Percentiles rank a stretch among this genome's conserved stretches.
Evolutionary conservation across 2,888 invertebrate species (phyloP).

Genomic region (Chalcis sispes): DNA sequence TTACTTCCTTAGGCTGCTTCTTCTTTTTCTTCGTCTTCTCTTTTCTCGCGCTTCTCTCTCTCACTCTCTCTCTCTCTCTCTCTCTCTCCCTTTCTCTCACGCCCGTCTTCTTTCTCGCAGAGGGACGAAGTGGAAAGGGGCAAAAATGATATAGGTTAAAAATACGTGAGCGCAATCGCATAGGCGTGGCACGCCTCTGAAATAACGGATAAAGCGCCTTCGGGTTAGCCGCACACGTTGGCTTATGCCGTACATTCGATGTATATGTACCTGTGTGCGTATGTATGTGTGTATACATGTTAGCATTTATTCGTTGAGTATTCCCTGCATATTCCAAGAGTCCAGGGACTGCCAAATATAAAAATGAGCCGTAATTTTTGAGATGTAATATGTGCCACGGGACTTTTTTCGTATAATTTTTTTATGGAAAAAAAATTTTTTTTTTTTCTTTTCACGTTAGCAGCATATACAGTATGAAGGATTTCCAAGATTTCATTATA

Average conservation of each 20-base stretch:
- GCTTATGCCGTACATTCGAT: background rate
- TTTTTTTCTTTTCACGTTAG: too few relatives aligned
- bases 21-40: background rate
- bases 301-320: conserved; percentile 7
- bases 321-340: conserved; percentile 28
- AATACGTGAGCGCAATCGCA: conserved; percentile 68
- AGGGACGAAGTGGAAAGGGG: conserved; percentile 44
- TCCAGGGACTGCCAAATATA: conserved; percentile 29
- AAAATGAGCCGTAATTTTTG: conserved; percentile 58
- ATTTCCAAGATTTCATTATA: background rate
- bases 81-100: background rate
- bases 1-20: conserved; percentile 16
- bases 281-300: background rate
- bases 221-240: conserved; percentile 13
- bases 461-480: too few relatives aligned
- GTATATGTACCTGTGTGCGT: background rate
- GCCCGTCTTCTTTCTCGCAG: too few relatives aligned
- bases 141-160: conserved; percentile 70
- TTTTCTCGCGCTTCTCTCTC: background rate
- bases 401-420: background rate
- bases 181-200: conserved; percentile 57
- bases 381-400: conserved; percentile 33
- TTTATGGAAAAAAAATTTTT: too few relatives aligned
- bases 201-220: conserved; percentile 64
- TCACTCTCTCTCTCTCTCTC: background rate